Base-by-base conservation (phyloP, 2,888 invertebrate genomes). In the Phragmatobia fuliginosa region DNA sequence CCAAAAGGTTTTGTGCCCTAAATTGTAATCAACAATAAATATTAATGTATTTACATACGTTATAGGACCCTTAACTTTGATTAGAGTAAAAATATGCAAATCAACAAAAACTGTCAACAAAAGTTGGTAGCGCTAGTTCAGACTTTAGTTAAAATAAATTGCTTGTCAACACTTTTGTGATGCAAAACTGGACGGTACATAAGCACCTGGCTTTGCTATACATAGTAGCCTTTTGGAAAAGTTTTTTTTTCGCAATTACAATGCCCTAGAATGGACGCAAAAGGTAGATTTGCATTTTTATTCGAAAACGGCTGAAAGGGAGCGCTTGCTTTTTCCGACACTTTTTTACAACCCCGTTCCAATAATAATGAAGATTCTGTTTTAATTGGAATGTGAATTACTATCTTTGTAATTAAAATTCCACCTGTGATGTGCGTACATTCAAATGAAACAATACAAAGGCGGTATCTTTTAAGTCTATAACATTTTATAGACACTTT, bases 221-320 rank as follows among this genome's bases (percentile, higher is more conserved):
- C 72, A 75, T 75, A 76, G 77, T 78, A 79, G 79, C 80, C 76
- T 81, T 85, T 80, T 79, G 83, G 68, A 74, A 73, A 84, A 82
- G 76, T 71, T 80, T 83, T 88, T 86, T 81, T 88, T 88, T 56
- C 84, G 86, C 87, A 90, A 91, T 92, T 92, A 91, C 87, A 83
- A 77, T 79, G 73, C 77, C 75, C 80, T 83, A 84, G 86, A 79
- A 80, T 81, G 81, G n/a, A 86, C 83, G 90, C 90, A 90, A 91
- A 83, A 91, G 90, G 86, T 80, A 78, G 80, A 93, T 93, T 93
- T 88, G 90, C 93, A 93, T 93, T 91, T 92, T 92, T 90, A 93
- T 93, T 90, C 84, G 81, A 83, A 80, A 77, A 79, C 76, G 82
- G 78, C 81, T 83, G 78, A 77, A 84, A 85, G 83, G 85, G 84